These are phyloP conservation scores for Portevinia maculata DNA, from an alignment of 2,888 invertebrate species.

Conservation along the genomic window DNA sequence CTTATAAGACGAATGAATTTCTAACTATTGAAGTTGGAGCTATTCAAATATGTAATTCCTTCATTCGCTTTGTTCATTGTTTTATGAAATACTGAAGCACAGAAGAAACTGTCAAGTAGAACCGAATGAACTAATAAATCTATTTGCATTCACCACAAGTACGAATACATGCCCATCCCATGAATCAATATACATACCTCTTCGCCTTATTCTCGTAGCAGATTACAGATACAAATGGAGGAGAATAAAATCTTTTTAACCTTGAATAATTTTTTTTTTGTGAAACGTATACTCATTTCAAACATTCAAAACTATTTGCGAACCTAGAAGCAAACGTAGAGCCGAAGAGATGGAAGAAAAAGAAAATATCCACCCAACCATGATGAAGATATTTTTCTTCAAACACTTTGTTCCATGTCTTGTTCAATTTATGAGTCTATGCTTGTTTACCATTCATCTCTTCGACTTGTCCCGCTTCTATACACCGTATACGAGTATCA, in stretches of 20 bases:
- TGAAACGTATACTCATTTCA: slow-evolving; percentile 26
- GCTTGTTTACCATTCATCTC: no score
- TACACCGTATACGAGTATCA: slow-evolving; percentile 10
- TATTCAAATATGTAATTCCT: neutral
- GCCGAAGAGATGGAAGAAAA: slow-evolving; percentile 30
- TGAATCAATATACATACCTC: slow-evolving; percentile 14
- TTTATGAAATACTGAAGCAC: neutral
- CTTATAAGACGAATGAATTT: neutral
- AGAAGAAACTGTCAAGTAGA: slow-evolving; percentile 9
- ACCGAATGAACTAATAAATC: neutral
- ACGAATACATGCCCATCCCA: slow-evolving; percentile 38
- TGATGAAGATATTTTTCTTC: slow-evolving; percentile 63
- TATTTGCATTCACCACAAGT: slow-evolving; percentile 60
- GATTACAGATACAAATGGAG: slow-evolving; percentile 2
- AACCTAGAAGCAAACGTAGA: slow-evolving; percentile 25
- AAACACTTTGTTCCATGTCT: slow-evolving; percentile 49
- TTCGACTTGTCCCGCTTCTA: slow-evolving; percentile 38
- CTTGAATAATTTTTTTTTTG: slow-evolving; percentile 46
- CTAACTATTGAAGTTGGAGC: neutral
- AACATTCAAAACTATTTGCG: slow-evolving; percentile 51
- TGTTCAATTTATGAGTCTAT: slow-evolving; percentile 59
- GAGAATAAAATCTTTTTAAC: slow-evolving; percentile 32
- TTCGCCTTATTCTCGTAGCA: slow-evolving; percentile 24
- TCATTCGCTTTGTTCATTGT: neutral
- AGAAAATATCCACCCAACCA: slow-evolving; percentile 63